phyloP scores from a whole-genome alignment of 2,797 vertebrate species.

The Stomatorhinus walkeri region DNA sequence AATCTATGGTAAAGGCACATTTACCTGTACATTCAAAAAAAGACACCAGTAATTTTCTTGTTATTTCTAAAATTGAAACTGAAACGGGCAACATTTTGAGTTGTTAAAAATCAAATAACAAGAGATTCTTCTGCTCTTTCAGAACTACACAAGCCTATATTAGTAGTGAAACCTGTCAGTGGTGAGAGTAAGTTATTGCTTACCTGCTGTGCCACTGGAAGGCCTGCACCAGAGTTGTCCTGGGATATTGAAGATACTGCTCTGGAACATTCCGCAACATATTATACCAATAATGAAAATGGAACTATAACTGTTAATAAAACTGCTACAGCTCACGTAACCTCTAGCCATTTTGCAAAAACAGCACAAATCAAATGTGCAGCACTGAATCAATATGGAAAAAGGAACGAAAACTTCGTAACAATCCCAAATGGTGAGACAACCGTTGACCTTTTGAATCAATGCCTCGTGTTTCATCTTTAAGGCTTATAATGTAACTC shows the following conservation, averaged over 20 bases:
- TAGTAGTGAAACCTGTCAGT: background rate
- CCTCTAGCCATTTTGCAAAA: background rate
- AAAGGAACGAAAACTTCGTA: background rate
- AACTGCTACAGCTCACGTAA: background rate
- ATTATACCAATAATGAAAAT: background rate
- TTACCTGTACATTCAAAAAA: background rate
- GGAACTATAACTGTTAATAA: background rate
- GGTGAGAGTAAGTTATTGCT: background rate
- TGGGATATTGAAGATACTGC: background rate
- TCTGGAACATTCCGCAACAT: background rate
- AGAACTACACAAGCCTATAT: slow-evolving; percentile 12
- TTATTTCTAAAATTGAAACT: background rate
- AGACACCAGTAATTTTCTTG: background rate
- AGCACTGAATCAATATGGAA: background rate
- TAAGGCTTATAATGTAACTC: background rate
- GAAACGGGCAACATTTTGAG: background rate
- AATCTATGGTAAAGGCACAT: slow-evolving; percentile 26
- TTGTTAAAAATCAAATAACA: background rate
- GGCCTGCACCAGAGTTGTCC: slow-evolving; percentile 5
- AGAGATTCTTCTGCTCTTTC: background rate
- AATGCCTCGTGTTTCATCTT: background rate
- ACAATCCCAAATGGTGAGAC: background rate
- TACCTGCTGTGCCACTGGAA: slow-evolving; percentile 19
- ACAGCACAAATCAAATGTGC: background rate
- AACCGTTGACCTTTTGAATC: background rate